Evolutionary conservation across 2,797 vertebrate genomes (phyloP), one percentile per base, ranked within the genome.

Genomic region (Sternarchorhynchus goeldii): DNA sequence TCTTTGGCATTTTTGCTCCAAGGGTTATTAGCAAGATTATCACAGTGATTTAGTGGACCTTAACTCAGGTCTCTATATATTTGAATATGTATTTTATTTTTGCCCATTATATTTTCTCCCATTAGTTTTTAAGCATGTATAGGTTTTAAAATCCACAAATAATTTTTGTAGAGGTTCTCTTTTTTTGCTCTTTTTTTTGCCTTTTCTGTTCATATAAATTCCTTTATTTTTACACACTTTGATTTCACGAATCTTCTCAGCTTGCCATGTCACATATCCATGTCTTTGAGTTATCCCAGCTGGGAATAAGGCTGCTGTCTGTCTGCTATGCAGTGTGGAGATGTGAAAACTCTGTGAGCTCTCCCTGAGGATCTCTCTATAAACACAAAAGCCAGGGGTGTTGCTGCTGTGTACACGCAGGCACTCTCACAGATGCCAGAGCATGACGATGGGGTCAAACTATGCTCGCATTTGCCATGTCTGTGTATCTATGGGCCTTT

Each of bases 11-110:
- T 88, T 85, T 88, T 89, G 75, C 83, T 83, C 72, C 68, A 80
- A 79, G 90, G 89, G 89, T 89, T 87, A 89, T 85, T 86, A 64
- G 83, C 80, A 85, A 63, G 66, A 74, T 80, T 71, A 85, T 87
- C 86, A 85, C 81, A 83, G 76, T 80, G 71, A 86, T 85, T 88
- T 85, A 88, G 56, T 82, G 18, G 21, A 67, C 73, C 71, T 88
- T 83, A 86, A 85, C 75, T 86, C 86, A n/a, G 82, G 82, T 81
- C 76, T 82, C 78, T 82, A 86, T 88, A 90, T 74, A 87, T 78
- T 87, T 80, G 85, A 73, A 74, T n/a, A 77, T 79, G 83, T 82
- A 85, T 87, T 77, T 59, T 32, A 71, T 78, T 87, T 86, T 81
- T 76, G 39, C 53, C 75, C 56, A 59, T 79, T 81, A 71, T 80